Base-by-base conservation (phyloP, 1,140 invertebrate species). In the Reticulitermes speratus region DNA sequence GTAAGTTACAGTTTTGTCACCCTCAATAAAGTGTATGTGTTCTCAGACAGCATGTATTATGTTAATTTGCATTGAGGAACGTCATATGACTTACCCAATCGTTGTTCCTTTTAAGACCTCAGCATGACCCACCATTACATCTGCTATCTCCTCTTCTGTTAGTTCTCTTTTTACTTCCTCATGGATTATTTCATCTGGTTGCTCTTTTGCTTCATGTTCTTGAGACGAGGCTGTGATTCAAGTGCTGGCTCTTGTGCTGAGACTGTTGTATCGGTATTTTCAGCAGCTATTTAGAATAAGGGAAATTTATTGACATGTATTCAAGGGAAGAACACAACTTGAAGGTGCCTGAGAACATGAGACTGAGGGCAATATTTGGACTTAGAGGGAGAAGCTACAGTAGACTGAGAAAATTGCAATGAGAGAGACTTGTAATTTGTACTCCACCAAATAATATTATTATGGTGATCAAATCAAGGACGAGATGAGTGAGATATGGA, bases 81-180 rank as follows among this genome's bases (percentile, higher is more conserved):
- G 52, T 32, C 69, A 87, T 83, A 19, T 85, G 86, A 88, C 90
- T 91, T 91, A 95, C 95, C 95, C 94, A 87, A 95, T 91, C 30
- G 83, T 93, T 88, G 94, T 92, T 85, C 95, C 94, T 88, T 93
- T 92, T 38, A 95, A 88, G 87, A 95, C 91, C 90, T 95, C 94
- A 38, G 94, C 92, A 87, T 95, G 94, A 84, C 94, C 94, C 30
- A 94, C 92, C 88, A 95, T 93, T 85, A 95, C 90, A 85, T 94
- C 93, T 30, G 94, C 93, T 87, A 95, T 94, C 90, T 94, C 93
- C 86, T 95, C 93, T 87, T 95, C 94, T 19, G 94, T 92, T 65
- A 94, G 45, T 30, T 84, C 38, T 12, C 48, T 84, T 84, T 84
- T 52, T 25, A 32, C 83, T 32, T 84, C 48, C n/a, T 75, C 65